phyloP scores from a whole-genome alignment of 1,140 invertebrate genomes.

The Drusus annulatus region DNA sequence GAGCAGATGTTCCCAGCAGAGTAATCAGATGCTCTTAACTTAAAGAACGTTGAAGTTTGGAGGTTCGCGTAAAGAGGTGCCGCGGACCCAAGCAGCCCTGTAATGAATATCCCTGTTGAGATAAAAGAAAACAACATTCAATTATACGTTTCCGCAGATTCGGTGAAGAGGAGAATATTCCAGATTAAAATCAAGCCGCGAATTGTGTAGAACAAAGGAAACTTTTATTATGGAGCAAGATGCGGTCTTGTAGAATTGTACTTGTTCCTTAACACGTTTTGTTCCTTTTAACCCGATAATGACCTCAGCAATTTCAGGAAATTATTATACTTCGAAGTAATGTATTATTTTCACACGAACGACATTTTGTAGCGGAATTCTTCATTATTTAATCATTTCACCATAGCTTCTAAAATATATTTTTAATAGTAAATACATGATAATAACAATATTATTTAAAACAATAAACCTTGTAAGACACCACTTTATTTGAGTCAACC shows the following conservation, averaged over 20 bases:
- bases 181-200: conserved; percentile 11
- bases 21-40: too few relatives aligned
- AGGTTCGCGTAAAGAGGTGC: neutral
- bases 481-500: too few relatives aligned
- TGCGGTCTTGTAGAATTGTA: neutral
- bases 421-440: too few relatives aligned
- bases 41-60: neutral
- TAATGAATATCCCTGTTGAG: conserved; percentile 5
- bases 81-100: neutral
- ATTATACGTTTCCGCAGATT: conserved; percentile 5
- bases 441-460: too few relatives aligned
- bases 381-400: too few relatives aligned
- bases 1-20: too few relatives aligned
- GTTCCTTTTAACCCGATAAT: conserved; percentile 4
- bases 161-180: neutral
- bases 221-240: conserved; percentile 4
- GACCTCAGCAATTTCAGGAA: too few relatives aligned
- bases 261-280: neutral
- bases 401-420: too few relatives aligned
- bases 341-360: too few relatives aligned
- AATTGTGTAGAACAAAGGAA: conserved; percentile 19
- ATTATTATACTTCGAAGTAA: too few relatives aligned
- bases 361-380: too few relatives aligned
- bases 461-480: too few relatives aligned
- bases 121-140: conserved; percentile 10